These are phyloP conservation scores for Phaethon lepturus DNA, from an alignment of 2,113 vertebrate species.

Conservation along the genomic window DNA sequence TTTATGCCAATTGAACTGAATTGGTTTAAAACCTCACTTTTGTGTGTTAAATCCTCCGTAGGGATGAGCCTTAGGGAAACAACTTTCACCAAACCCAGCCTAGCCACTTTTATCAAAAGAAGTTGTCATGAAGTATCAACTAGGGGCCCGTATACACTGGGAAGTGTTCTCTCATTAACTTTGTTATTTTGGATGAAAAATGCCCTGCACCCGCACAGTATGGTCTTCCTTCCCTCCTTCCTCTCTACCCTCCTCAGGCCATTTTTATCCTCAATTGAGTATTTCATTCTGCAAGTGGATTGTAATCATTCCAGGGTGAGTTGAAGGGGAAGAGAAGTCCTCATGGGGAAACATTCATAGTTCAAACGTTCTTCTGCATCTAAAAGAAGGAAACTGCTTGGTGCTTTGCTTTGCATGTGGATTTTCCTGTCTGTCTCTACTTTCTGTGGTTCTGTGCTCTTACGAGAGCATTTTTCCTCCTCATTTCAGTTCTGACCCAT, in stretches of 20 bases:
- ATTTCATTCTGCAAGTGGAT: background rate
- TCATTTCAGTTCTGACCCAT: background rate
- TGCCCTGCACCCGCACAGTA: background rate
- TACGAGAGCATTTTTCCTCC: background rate
- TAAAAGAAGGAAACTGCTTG: background rate
- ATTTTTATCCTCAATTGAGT: background rate
- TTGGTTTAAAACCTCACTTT: background rate
- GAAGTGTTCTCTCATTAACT: background rate
- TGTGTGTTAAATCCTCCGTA: background rate
- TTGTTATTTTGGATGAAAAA: background rate
- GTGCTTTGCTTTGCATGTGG: background rate
- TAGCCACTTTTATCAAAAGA: background rate
- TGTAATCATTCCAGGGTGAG: background rate
- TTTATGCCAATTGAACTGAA: constrained; percentile 1
- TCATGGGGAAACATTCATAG: fast-evolving
- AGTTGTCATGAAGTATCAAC: background rate
- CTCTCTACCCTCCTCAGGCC: background rate
- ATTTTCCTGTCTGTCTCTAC: background rate
- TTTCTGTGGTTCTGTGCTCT: background rate
- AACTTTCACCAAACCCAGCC: background rate
- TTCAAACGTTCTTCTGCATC: background rate
- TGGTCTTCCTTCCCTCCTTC: background rate
- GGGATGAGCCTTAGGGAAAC: background rate
- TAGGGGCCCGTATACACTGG: background rate
- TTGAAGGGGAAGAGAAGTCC: background rate